phyloP scores from a whole-genome alignment of 2,113 vertebrate species.

The Erinaceus europaeus region DNA sequence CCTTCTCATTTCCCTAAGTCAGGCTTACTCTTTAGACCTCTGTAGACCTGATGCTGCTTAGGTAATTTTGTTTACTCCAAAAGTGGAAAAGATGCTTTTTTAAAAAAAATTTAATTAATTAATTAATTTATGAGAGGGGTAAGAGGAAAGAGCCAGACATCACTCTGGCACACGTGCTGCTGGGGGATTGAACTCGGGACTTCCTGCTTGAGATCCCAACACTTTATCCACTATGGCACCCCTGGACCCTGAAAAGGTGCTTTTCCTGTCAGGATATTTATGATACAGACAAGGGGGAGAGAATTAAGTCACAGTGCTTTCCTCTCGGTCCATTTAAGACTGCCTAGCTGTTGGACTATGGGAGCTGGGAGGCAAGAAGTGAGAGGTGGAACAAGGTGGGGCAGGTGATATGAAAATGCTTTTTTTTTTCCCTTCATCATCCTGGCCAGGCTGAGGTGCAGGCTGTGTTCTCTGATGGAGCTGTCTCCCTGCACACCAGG shows the following conservation, averaged over 20 bases:
- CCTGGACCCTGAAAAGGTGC: background rate
- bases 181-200: no score
- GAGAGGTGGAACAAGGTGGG: background rate
- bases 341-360: background rate
- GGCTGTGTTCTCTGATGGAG: slow-evolving; percentile 95
- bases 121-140: no score
- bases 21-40: no score
- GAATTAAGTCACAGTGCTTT: background rate
- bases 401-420: background rate
- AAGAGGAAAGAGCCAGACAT: no score
- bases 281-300: background rate
- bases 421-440: slow-evolving; percentile 80
- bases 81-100: no score
- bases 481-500: slow-evolving; percentile 93
- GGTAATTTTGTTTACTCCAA: no score
- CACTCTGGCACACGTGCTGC: no score
- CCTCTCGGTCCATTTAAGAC: background rate
- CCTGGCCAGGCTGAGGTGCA: slow-evolving; percentile 93
- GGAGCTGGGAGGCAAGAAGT: background rate
- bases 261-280: background rate
- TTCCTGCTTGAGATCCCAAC: no score
- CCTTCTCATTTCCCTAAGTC: background rate
- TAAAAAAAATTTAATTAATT: no score
- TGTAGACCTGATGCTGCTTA: no score
- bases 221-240: background rate